These are phyloP conservation scores for Trichoplusia ni DNA, from an alignment of 1,140 invertebrate species.

Conservation along the genomic window DNA sequence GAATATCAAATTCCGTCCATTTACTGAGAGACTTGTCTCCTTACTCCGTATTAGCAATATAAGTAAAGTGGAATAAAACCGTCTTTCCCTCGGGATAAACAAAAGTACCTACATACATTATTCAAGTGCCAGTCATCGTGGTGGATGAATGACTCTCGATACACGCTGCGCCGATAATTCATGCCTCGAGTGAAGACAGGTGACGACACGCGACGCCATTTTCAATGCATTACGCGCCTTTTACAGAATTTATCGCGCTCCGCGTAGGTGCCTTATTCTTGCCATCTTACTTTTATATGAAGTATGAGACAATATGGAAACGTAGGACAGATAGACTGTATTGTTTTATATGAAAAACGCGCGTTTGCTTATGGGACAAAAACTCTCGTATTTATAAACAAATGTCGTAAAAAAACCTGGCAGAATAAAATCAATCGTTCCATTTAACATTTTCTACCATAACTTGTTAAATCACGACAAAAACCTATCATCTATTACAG, in stretches of 20 bases:
- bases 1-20: not conserved
- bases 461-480: no score
- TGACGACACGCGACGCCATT: slow-evolving; percentile 10
- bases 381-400: no score
- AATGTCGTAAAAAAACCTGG: no score
- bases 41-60: not conserved
- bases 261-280: not conserved
- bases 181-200: not conserved
- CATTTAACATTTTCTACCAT: no score
- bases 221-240: slow-evolving; percentile 1
- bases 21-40: not conserved
- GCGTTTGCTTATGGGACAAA: no score
- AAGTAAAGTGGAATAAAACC: not conserved
- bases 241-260: not conserved
- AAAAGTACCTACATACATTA: slow-evolving; percentile 11
- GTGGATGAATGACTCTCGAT: slow-evolving; percentile 20
- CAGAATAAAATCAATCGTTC: no score
- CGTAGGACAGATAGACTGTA: no score
- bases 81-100: not conserved
- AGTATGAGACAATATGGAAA: no score
- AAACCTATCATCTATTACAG: no score
- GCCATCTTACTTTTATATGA: not conserved
- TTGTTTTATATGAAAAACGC: no score
- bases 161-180: slow-evolving; percentile 5
- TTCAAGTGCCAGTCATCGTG: slow-evolving; percentile 13